Evolutionary conservation across 2,888 invertebrate species (phyloP), one percentile per base, ranked within the genome.

Genomic region (Camptogramma bilineatum): DNA sequence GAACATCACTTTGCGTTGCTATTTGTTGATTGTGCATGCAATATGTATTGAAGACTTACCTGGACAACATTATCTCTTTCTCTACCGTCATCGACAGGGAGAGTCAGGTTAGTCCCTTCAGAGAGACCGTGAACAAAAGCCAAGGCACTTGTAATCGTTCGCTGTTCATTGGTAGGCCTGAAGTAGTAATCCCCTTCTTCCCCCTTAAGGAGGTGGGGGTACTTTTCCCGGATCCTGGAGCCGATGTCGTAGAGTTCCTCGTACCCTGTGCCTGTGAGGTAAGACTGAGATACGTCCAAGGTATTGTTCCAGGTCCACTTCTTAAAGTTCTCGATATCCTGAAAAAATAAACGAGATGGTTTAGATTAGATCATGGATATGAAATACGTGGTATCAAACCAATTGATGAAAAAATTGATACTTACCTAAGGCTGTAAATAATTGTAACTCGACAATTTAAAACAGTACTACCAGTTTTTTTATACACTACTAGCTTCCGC

Each of bases 201-300:
- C 0, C 90, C 91, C 3, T 73, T 84, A 28, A 91, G 82, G 2
- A 97, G 77, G 13, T 86, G 77, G 31, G 85, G 81, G 59, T 87
- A 91, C 57, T 77, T 83, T 64, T 86, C 75, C 1, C 78, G 74
- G 18, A 91, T 71, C 42, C 91, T 81, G 54, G 73, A 79, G 13
- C 77, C 97, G 7, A 97, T 91, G 66, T 94, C 91, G 71, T 91
- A 94, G 51, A 96, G 78, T 76, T 97, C 97, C 64, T 95, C 94
- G 76, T 94, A 94, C 0, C 95, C 95, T 1, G 73, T 73, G 0
- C 90, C 88, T 0, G 96, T 95, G 69, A 97, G 87, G 62, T 85
- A 88, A n/a, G 94, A 90, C 13, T 94, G 93, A 17, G 94, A 88
- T 1, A 88, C 86, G 16, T 93, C 90, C 16, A 97, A 86, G 47